Conservation (phyloP, 2,113 vertebrate genomes). For the Dipodomys merriami region DNA sequence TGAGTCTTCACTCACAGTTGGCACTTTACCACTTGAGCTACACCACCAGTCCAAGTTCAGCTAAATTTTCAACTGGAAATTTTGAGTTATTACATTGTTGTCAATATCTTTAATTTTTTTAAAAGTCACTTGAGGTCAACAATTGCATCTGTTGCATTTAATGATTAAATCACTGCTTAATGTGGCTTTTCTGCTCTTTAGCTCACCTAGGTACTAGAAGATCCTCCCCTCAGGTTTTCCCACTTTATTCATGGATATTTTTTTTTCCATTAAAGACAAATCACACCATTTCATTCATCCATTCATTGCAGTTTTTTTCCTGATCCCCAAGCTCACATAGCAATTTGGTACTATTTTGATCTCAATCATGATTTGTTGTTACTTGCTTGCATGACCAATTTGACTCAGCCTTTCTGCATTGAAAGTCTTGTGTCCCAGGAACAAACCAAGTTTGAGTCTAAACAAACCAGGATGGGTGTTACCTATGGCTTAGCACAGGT, state of each 20-base stretch:
- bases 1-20: too few species aligned
- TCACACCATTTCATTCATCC: background rate
- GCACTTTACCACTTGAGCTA: too few species aligned
- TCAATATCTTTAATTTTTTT: background rate
- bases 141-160: background rate
- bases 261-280: conserved; percentile 41
- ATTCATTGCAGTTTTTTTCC: background rate
- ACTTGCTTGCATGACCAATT: background rate
- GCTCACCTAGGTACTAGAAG: background rate
- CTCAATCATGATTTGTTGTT: background rate
- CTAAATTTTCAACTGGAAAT: conserved; percentile 11
- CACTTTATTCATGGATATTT: background rate
- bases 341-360: conserved; percentile 7
- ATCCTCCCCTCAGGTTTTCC: background rate
- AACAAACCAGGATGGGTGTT: background rate
- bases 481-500: background rate
- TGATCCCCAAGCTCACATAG: background rate
- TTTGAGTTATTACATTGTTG: conserved; percentile 16
- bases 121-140: background rate
- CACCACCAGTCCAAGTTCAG: background rate
- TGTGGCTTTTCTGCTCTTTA: background rate
- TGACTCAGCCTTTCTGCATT: background rate
- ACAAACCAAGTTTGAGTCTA: background rate
- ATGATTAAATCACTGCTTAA: conserved; percentile 21
- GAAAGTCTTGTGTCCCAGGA: background rate